A percentile compares a stretch with the other conserved stretches of the same genome.
Conservation (phyloP, 2,113 vertebrate species). For the Colius striatus region DNA sequence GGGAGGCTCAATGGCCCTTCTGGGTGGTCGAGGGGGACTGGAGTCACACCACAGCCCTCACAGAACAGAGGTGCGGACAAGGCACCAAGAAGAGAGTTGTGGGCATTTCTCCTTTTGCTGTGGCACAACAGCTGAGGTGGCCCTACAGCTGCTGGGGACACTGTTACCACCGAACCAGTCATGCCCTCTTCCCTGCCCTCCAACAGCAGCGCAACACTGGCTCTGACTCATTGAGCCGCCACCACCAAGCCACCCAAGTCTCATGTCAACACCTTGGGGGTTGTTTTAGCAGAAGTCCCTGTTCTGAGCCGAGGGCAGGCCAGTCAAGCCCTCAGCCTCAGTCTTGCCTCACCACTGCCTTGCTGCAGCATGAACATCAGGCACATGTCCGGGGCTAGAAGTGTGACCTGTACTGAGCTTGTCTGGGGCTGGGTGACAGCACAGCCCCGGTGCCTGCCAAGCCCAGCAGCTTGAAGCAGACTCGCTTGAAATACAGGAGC, state of each 20-base stretch:
- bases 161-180: not conserved
- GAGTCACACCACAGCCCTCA: not conserved
- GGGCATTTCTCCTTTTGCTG: not conserved
- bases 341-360: accelerated
- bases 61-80: not conserved
- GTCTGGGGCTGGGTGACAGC: not conserved
- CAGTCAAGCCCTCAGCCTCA: not conserved
- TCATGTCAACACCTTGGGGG: not conserved
- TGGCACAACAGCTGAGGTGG: not conserved
- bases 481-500: not conserved
- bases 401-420: accelerated
- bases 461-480: not conserved
- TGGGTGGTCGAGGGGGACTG: not conserved
- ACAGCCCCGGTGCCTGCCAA: not conserved
- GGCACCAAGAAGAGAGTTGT: not conserved
- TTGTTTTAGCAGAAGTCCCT: not conserved
- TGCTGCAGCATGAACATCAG: accelerated
- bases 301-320: not conserved
- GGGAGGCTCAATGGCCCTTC: not conserved
- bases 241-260: not conserved
- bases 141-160: not conserved
- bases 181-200: not conserved
- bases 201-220: not conserved
- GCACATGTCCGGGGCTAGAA: accelerated
- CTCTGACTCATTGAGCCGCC: not conserved